Evolutionary conservation across 2,888 invertebrate species (phyloP).

Genomic region (Orthosia cruda): DNA sequence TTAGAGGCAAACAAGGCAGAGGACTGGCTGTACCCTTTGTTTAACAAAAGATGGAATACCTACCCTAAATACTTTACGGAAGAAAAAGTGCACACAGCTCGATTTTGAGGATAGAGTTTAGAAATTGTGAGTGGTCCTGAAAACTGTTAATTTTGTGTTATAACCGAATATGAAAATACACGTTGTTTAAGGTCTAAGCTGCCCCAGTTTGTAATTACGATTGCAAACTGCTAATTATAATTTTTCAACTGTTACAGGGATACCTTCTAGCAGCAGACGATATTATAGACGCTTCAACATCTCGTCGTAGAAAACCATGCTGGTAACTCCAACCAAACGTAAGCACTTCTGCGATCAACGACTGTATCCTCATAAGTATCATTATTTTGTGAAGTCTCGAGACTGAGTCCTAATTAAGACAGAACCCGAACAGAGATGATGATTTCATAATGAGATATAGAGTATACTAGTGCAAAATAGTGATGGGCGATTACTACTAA

Average conservation of each 20-base stretch:
- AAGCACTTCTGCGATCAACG: slow-evolving; percentile 55
- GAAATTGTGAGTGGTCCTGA: slow-evolving; percentile 35
- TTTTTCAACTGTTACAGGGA: slow-evolving; percentile 43
- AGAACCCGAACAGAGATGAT: too few species aligned
- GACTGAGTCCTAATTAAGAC: too few species aligned
- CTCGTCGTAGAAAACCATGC: slow-evolving; percentile 47
- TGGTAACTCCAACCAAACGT: slow-evolving; percentile 47
- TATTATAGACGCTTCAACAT: slow-evolving; percentile 42
- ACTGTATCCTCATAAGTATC: slow-evolving; percentile 39
- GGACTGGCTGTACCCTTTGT: slow-evolving; percentile 34
- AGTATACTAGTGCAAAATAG: too few species aligned
- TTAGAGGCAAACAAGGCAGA: slow-evolving; percentile 20
- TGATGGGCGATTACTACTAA: too few species aligned
- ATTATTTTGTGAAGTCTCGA: slow-evolving; percentile 39
- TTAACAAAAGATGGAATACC: slow-evolving; percentile 44
- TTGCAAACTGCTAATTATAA: background rate
- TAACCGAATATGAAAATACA: background rate
- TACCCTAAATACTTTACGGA: slow-evolving; percentile 38
- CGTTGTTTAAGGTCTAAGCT: background rate
- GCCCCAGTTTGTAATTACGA: background rate
- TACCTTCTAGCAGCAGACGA: slow-evolving; percentile 41
- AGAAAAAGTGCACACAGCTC: slow-evolving; percentile 45
- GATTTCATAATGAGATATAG: too few species aligned
- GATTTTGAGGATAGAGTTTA: slow-evolving; percentile 44
- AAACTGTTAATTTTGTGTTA: background rate